phyloP scores from a whole-genome alignment of 2,888 invertebrate genomes.

The Drosophila ustulata region DNA sequence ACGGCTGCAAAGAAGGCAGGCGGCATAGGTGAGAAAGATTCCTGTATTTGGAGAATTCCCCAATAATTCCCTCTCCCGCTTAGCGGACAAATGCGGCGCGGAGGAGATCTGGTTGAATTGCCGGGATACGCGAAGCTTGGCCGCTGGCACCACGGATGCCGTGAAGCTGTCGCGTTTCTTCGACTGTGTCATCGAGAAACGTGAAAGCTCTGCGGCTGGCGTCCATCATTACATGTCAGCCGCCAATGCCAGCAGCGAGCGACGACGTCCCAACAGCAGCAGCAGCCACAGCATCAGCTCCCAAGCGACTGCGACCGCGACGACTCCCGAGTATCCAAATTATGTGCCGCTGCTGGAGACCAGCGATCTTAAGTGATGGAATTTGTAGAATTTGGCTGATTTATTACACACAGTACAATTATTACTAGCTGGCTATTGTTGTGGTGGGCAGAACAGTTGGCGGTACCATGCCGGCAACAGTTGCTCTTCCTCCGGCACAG shows the following conservation, averaged over 20 bases:
- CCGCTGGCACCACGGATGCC: slow-evolving; percentile 97
- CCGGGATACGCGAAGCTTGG: slow-evolving; percentile 91
- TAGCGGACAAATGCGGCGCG: slow-evolving; percentile 95
- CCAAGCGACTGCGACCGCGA: not conserved
- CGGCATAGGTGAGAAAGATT: slow-evolving; percentile 78
- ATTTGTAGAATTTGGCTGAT: no score
- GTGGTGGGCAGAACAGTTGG: slow-evolving; percentile 20
- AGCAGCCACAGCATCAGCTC: not conserved
- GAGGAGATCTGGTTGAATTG: slow-evolving; percentile 96
- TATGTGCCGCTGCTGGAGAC: slow-evolving; percentile 61
- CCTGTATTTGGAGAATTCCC: not conserved
- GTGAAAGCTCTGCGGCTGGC: slow-evolving; percentile 49
- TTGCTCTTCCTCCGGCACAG: not conserved
- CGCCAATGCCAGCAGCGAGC: slow-evolving; percentile 23
- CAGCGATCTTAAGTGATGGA: slow-evolving; percentile 54
- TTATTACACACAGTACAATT: no score
- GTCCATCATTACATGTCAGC: slow-evolving; percentile 2
- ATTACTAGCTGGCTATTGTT: no score
- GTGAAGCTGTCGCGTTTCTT: slow-evolving; percentile 97
- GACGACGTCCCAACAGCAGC: slow-evolving; percentile 30
- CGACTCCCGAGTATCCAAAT: no score
- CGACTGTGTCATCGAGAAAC: slow-evolving; percentile 89
- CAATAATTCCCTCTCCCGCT: not conserved
- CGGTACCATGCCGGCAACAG: slow-evolving; percentile 62
- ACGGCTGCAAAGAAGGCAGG: slow-evolving; percentile 80